Base-by-base conservation (phyloP, 2,113 vertebrate genomes). In the Acanthochromis polyacanthus region DNA sequence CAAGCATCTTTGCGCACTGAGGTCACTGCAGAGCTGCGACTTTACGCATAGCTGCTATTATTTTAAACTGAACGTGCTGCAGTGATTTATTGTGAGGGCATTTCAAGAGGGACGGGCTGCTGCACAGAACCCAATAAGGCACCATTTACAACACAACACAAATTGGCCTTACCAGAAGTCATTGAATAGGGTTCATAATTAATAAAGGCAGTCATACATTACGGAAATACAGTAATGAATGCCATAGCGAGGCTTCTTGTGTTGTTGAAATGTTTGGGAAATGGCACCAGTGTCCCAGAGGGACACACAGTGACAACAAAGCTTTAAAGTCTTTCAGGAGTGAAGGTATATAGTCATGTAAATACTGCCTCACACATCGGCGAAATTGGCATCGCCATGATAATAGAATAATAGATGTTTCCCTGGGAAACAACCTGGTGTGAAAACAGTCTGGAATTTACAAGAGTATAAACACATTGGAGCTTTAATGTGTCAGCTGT, bases 321-420 rank as follows among this genome's bases (percentile, higher is more conserved):
- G 90, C 82, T 80, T 92, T 91, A 93, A 92, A 95, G 84, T 85
- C 70, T 89, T 92, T 92, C 78, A 88, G 78, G 75, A 81, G 66
- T 78, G 74, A 63, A 71, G 78, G 79, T 63, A 86, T 85, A 93
- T 89, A 93, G 93, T 90, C 91, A 93, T 94, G 91, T 88, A 93
- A 95, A 95, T 94, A 90, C 86, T 61, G 50, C 78, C 86, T 91
- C 88, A 93, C 94, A 94, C 94, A 67, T 90, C 23, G 70, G 83
- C 83, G 91, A 88, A 89, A 89, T 93, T 94, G 89, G 78, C 93
- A 92, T 71, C 63, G 48, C 30, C 28, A 60, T 93, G 95, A 89
- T 92, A 94, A 94, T 89, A 92, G 91, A 92, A 92, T 92, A 90
- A 92, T 91, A 91, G 91, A 87, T 91, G 92, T 93, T 92, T 80